These are phyloP conservation scores for Hyaena hyaena DNA, from an alignment of 2,113 vertebrate species.

Conservation along the genomic window DNA sequence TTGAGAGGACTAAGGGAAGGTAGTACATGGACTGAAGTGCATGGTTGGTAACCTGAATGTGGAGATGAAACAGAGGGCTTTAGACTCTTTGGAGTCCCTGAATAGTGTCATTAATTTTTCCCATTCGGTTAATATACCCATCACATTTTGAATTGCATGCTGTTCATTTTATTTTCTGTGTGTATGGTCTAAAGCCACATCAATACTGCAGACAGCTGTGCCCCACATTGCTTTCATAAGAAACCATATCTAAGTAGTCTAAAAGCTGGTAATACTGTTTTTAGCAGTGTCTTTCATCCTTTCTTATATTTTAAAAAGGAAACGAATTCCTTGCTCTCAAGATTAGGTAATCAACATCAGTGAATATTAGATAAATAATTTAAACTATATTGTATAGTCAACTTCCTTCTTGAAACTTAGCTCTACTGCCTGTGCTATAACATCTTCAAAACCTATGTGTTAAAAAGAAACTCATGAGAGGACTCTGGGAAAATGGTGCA, in stretches of 20 bases:
- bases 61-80: background rate
- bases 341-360: background rate
- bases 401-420: background rate
- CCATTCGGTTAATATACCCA: background rate
- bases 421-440: background rate
- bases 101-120: background rate
- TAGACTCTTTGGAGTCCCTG: background rate
- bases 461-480: background rate
- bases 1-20: constrained; percentile 27
- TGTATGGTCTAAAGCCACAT: background rate
- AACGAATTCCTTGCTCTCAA: background rate
- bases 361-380: background rate
- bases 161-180: background rate
- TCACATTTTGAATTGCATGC: background rate
- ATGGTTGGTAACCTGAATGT: background rate
- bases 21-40: background rate
- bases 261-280: background rate
- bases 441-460: background rate
- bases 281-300: background rate
- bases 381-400: background rate
- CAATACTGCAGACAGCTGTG: background rate
- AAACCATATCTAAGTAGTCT: background rate
- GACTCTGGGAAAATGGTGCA: background rate
- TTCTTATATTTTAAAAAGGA: background rate
- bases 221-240: background rate